Conservation (phyloP, 2,888 invertebrate genomes). For the Lasioglossum figueresi region DNA sequence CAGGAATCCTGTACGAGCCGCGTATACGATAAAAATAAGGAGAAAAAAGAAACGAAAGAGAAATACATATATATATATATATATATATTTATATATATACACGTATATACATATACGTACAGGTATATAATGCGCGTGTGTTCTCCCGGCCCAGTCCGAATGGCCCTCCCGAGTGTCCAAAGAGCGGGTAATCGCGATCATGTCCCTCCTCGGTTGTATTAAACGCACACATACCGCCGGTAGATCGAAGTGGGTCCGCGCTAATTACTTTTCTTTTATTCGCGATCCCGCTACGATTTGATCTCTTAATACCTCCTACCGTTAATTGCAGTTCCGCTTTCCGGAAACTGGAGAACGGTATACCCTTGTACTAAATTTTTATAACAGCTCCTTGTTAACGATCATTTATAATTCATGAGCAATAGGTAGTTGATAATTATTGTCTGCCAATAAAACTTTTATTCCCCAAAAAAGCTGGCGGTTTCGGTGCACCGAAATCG, state of each 20-base stretch:
- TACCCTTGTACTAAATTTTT: background rate
- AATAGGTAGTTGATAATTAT: background rate
- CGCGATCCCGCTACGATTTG: slow-evolving; percentile 33
- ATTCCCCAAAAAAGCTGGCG: background rate
- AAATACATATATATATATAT: background rate
- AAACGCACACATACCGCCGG: slow-evolving; percentile 1
- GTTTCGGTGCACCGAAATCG: background rate
- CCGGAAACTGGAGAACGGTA: slow-evolving; percentile 12
- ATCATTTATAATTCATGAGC: background rate
- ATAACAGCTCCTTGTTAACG: background rate
- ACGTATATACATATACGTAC: background rate
- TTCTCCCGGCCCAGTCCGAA: slow-evolving; percentile 18
- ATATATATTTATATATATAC: background rate
- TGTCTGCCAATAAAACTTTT: background rate
- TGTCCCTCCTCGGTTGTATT: slow-evolving; percentile 24
- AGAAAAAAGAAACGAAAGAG: slow-evolving; percentile 28
- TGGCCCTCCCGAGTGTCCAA: slow-evolving; percentile 33
- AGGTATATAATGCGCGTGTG: slow-evolving; percentile 30
- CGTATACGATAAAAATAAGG: slow-evolving; percentile 42
- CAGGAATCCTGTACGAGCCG: slow-evolving; percentile 57
- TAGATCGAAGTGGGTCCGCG: slow-evolving; percentile 25
- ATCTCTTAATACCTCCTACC: slow-evolving; percentile 39
- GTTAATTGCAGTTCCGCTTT: slow-evolving; percentile 37
- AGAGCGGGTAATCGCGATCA: slow-evolving; percentile 60
- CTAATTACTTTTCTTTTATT: slow-evolving; percentile 54